Evolutionary conservation across 2,888 invertebrate genomes (phyloP).

Genomic region (Rotaria socialis): DNA sequence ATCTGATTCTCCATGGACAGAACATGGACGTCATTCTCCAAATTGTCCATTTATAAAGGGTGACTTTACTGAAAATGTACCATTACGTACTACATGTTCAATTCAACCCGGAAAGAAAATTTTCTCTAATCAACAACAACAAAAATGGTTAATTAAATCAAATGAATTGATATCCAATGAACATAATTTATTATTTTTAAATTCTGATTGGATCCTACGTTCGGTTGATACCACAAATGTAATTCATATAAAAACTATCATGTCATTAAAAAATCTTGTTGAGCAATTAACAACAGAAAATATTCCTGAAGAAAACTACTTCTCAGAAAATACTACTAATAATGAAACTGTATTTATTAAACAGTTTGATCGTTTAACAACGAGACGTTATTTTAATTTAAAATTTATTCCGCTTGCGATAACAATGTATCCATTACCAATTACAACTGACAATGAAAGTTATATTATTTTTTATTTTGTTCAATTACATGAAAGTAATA

Average conservation of each 20-base stretch:
- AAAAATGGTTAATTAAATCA: conserved; percentile 24
- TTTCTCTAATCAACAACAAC: not conserved
- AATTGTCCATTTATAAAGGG: conserved; percentile 87
- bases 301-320: conserved; percentile 8
- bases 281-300: conserved; percentile 40
- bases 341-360: not conserved
- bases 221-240: not conserved
- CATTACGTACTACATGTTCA: conserved; percentile 65
- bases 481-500: not conserved
- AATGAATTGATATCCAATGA: conserved; percentile 18
- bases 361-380: not conserved
- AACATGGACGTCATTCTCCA: conserved; percentile 88
- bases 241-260: not conserved
- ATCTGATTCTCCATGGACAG: conserved; percentile 92
- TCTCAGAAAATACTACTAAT: too few species aligned
- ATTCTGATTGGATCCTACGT: not conserved
- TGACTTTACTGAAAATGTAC: conserved; percentile 89
- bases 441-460: not conserved
- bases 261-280: conserved; percentile 41
- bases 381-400: not conserved
- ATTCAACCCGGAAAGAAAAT: conserved; percentile 46
- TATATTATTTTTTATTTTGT: not conserved
- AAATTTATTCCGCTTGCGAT: not conserved
- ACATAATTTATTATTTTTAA: not conserved
- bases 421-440: conserved; percentile 17